Evolutionary conservation across 2,113 vertebrate species (phyloP).

Genomic region (Nycticebus coucang): DNA sequence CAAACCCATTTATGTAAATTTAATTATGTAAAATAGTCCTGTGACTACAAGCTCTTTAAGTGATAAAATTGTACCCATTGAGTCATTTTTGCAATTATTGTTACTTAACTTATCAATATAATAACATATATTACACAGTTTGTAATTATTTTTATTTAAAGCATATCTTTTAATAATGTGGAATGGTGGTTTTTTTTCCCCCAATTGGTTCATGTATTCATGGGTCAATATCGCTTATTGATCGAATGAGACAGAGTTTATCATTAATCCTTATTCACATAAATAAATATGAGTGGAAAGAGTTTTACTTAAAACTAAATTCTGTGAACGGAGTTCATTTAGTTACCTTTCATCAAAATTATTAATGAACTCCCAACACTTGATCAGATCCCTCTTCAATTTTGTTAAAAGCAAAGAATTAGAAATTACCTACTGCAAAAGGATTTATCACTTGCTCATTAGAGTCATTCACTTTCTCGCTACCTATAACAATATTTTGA

Average conservation of each 20-base stretch:
- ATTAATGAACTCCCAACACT: neutral
- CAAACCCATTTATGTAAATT: conserved; percentile 30
- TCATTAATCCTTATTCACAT: conserved; percentile 8
- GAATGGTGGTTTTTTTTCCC: neutral
- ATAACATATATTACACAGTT: neutral
- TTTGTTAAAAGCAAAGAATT: conserved; percentile 32
- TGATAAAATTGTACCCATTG: neutral
- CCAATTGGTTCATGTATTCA: neutral
- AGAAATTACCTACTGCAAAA: neutral
- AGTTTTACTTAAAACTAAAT: neutral
- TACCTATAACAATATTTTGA: neutral
- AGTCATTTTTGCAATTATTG: neutral
- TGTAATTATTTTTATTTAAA: neutral
- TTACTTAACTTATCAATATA: neutral
- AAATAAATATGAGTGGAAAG: neutral
- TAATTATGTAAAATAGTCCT: conserved; percentile 35
- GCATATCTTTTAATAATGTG: neutral
- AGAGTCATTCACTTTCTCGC: neutral
- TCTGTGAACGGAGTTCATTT: neutral
- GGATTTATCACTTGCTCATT: neutral
- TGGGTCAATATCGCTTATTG: neutral
- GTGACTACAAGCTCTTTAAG: neutral
- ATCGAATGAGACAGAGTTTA: neutral
- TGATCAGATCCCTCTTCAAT: neutral
- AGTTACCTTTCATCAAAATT: neutral